Percentiles rank a stretch among this genome's conserved stretches.
phyloP scores from a whole-genome alignment of 2,888 invertebrate species.

The Lacanobia wlatinum region DNA sequence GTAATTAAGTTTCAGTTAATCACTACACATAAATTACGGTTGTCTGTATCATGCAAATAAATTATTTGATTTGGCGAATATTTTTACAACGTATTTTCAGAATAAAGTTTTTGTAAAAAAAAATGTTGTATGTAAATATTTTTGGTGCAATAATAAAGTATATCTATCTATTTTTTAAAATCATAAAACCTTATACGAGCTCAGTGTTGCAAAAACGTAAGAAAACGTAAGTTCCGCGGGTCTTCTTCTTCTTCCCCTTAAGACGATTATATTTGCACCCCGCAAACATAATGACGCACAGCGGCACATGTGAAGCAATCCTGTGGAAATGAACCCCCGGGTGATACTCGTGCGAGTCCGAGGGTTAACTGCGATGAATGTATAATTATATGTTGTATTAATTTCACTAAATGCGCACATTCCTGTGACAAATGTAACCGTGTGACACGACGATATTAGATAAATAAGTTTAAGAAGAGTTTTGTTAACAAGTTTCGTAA shows the following conservation, averaged over 20 bases:
- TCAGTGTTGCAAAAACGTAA: neutral
- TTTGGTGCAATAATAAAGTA: too few relatives aligned
- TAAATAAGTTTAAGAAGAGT: slow-evolving; percentile 29
- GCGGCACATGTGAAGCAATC: slow-evolving; percentile 70
- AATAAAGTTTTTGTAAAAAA: too few relatives aligned
- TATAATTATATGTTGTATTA: slow-evolving; percentile 65
- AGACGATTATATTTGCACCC: slow-evolving; percentile 69
- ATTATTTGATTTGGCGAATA: too few relatives aligned
- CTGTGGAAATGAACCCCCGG: slow-evolving; percentile 71
- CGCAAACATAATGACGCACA: slow-evolving; percentile 74
- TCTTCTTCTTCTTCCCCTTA: slow-evolving; percentile 6
- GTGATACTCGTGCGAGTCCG: slow-evolving; percentile 42
- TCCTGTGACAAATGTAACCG: slow-evolving; percentile 6
- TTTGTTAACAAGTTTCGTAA: slow-evolving; percentile 29
- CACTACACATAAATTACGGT: too few relatives aligned
- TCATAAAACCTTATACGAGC: neutral
- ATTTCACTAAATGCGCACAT: slow-evolving; percentile 63
- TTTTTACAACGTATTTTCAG: too few relatives aligned
- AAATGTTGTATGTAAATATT: too few relatives aligned
- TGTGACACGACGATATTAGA: slow-evolving; percentile 11
- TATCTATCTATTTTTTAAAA: too few relatives aligned
- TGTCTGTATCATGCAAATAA: too few relatives aligned
- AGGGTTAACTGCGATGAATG: slow-evolving; percentile 57
- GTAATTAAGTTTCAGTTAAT: too few relatives aligned
- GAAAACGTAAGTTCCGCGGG: neutral